Percentiles rank a stretch among this genome's conserved stretches.
phyloP scores from a whole-genome alignment of 2,113 vertebrate species.

The Ammodramus savannarum region DNA sequence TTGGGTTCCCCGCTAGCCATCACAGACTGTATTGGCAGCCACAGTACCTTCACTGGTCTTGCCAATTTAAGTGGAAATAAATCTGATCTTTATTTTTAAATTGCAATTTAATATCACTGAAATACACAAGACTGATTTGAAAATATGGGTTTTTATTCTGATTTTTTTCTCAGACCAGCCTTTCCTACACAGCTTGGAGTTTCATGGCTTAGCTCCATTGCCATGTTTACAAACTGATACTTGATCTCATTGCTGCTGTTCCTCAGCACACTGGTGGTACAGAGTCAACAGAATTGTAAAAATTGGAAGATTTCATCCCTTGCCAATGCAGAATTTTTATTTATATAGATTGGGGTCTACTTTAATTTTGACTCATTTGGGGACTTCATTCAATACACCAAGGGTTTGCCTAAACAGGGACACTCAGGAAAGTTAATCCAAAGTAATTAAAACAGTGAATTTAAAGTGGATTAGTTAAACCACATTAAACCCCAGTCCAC shows the following conservation, averaged over 20 bases:
- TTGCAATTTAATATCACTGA: not conserved
- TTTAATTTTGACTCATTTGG: constrained; percentile 55
- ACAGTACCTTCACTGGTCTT: not conserved
- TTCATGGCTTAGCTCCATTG: not conserved
- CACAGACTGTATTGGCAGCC: constrained; percentile 33
- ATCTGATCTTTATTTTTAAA: constrained; percentile 54
- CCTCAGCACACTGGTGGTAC: not conserved
- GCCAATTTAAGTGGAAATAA: constrained; percentile 39
- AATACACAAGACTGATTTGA: not conserved
- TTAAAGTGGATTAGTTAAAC: constrained; percentile 70
- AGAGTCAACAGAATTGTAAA: not conserved
- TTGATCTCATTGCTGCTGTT: not conserved
- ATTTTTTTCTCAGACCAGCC: not conserved
- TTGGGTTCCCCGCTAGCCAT: constrained; percentile 44
- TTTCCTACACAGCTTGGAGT: not conserved
- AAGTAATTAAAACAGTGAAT: constrained; percentile 68
- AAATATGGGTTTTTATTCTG: not conserved
- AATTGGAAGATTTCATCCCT: constrained; percentile 40
- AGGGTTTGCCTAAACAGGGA: constrained; percentile 60
- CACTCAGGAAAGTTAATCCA: constrained; percentile 67
- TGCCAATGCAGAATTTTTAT: constrained; percentile 20
- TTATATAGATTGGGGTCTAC: constrained; percentile 50
- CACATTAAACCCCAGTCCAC: not conserved
- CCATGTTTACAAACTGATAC: not conserved
- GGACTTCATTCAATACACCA: constrained; percentile 37